These are phyloP conservation scores for Tubulanus polymorphus DNA, from an alignment of 2,888 invertebrate species.

Conservation along the genomic window DNA sequence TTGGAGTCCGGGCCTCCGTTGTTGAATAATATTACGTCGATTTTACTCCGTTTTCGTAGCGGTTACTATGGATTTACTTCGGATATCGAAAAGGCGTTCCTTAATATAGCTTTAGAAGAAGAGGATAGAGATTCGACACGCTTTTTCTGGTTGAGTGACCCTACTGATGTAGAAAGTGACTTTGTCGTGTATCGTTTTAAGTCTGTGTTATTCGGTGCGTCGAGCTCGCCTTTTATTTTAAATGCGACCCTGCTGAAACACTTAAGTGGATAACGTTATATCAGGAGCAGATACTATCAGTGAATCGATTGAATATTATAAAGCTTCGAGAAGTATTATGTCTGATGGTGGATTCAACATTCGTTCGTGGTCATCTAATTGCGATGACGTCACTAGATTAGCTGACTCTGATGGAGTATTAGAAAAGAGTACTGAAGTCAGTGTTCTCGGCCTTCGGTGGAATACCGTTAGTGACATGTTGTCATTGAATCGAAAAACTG, in stretches of 20 bases:
- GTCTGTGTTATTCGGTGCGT: conserved; percentile 14
- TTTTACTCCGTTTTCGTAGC: conserved; percentile 17
- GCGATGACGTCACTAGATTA: not conserved
- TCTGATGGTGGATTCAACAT: conserved; percentile 15
- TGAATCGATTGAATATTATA: conserved; percentile 6
- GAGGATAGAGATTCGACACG: conserved; percentile 14
- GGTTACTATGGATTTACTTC: conserved; percentile 7
- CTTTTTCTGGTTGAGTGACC: conserved; percentile 18
- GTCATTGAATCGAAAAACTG: conserved; percentile 1
- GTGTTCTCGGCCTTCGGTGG: conserved; percentile 11
- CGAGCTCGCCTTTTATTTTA: conserved; percentile 10
- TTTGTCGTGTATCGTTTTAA: conserved; percentile 13
- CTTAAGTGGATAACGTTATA: conserved; percentile 17
- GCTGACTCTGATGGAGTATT: conserved; percentile 1
- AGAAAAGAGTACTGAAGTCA: conserved; percentile 1
- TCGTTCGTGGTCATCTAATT: conserved; percentile 13
- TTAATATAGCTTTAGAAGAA: conserved; percentile 12
- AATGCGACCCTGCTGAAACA: conserved; percentile 17
- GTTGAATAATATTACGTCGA: conserved; percentile 17
- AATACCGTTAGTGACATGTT: conserved; percentile 2
- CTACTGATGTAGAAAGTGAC: conserved; percentile 11
- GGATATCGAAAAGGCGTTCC: conserved; percentile 11
- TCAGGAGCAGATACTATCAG: conserved; percentile 5
- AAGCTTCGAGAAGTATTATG: conserved; percentile 6
- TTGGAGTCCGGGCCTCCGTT: too few relatives aligned